Base-by-base conservation (phyloP, 92 coral and sea anemone genomes). In the Porites lobata region DNA sequence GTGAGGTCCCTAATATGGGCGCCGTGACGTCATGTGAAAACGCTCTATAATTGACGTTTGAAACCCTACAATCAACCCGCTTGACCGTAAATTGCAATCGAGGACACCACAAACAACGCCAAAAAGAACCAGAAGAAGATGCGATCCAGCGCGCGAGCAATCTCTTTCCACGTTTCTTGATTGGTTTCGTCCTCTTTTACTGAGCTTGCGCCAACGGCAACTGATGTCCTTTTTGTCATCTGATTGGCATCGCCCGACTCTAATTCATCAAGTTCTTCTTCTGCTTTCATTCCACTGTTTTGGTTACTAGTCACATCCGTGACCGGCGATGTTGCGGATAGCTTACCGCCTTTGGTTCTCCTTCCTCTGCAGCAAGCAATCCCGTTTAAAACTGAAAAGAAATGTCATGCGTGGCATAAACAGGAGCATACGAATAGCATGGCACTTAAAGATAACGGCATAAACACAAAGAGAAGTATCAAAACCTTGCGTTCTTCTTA, bases 71-170 rank as follows among this genome's bases (percentile, higher is more conserved):
- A 56, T 12, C 80, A 47, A 14, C 87, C 88, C 24, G 86, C 81
- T 11, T 79, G 75, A 29, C 54, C 78, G 51, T 90, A 90, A 72
- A 92, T 20, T 56, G 50, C 87, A 32, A 81, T 43, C 9, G 86
- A 84, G 4, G 90, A 88, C 13, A 69, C 57, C 21, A 84, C 84
- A 21, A 92, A 78, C 56, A 79, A 13, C 11, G 74, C 24, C 74
- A 90, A 72, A 53, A 94, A 94, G 8, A 87, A 11, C 93, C 90
- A 92, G 82, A 94, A 94, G 72, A 94, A 92, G 26, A 94, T 72
- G 52, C 94, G 92, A 90, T 94, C 98, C 54, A 94, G 83, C n/a
- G 90, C 79, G n/a, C 77, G 88, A 20, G 95, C 88, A 50, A 94
- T 83, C 77, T 86, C 82, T 53, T 70, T 77, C 97, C 97, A 94